These are phyloP conservation scores for Nesoenas mayeri DNA, from an alignment of 2,113 vertebrate genomes.

Conservation along the genomic window DNA sequence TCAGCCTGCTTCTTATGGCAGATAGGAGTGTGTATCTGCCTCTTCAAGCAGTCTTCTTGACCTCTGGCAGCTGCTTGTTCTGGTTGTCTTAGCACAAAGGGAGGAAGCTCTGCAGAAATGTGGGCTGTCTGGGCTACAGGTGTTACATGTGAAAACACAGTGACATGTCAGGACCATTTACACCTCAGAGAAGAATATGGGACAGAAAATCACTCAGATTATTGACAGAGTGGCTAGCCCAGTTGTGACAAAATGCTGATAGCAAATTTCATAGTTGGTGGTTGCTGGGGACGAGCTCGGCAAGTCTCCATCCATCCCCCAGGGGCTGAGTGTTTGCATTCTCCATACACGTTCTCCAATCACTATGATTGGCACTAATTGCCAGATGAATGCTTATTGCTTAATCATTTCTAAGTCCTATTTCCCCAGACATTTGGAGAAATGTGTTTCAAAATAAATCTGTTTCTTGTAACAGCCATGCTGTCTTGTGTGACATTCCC, in stretches of 20 bases:
- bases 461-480: not conserved
- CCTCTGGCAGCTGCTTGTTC: not conserved
- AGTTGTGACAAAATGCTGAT: not conserved
- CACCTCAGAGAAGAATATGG: not conserved
- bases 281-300: not conserved
- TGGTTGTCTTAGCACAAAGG: not conserved
- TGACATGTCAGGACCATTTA: rapidly evolving
- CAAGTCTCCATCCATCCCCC: not conserved
- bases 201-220: not conserved
- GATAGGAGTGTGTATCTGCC: not conserved
- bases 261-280: not conserved
- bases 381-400: not conserved
- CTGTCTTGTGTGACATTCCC: not conserved
- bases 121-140: rapidly evolving
- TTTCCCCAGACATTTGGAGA: not conserved
- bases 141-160: not conserved
- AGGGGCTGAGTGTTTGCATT: not conserved
- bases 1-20: not conserved
- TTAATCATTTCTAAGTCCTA: not conserved
- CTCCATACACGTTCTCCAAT: not conserved
- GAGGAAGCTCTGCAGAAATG: not conserved
- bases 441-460: not conserved
- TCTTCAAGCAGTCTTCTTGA: not conserved
- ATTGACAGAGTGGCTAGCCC: not conserved
- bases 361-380: not conserved